Conservation (phyloP, 2,888 invertebrate genomes). For the Periphyllus acericola region DNA sequence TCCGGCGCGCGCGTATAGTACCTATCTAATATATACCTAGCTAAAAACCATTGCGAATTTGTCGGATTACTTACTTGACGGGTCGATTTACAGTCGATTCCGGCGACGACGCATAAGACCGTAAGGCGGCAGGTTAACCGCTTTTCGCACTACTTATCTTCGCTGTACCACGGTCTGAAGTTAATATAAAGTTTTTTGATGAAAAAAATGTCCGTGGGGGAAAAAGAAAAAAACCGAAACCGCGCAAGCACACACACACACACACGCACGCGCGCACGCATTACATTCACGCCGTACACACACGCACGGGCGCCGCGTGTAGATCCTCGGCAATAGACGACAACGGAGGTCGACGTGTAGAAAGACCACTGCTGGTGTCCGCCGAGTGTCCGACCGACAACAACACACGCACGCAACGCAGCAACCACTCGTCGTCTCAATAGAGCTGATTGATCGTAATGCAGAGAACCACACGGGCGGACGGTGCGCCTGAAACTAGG, state of each 20-base stretch:
- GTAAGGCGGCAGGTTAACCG: background rate
- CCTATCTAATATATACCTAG: no score
- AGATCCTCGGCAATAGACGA: constrained; percentile 13
- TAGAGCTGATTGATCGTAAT: constrained; percentile 40
- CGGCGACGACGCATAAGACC: background rate
- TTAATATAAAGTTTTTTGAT: background rate
- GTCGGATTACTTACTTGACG: background rate
- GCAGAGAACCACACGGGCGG: background rate
- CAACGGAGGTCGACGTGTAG: constrained; percentile 33
- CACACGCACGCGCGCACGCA: background rate
- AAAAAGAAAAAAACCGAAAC: background rate
- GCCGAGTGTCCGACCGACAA: constrained; percentile 24
- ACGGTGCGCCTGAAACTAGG: constrained; percentile 15
- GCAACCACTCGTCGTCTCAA: background rate
- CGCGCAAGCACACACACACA: background rate
- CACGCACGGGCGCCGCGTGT: background rate
- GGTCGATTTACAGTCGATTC: background rate
- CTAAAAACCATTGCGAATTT: no score
- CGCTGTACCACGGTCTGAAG: no score
- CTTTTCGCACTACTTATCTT: background rate
- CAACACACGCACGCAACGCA: no score
- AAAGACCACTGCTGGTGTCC: constrained; percentile 21
- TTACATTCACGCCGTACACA: background rate
- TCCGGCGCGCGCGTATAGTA: no score
- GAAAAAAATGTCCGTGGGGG: background rate